Conservation (phyloP, 2,888 invertebrate genomes). For the Lydus trimaculatus region DNA sequence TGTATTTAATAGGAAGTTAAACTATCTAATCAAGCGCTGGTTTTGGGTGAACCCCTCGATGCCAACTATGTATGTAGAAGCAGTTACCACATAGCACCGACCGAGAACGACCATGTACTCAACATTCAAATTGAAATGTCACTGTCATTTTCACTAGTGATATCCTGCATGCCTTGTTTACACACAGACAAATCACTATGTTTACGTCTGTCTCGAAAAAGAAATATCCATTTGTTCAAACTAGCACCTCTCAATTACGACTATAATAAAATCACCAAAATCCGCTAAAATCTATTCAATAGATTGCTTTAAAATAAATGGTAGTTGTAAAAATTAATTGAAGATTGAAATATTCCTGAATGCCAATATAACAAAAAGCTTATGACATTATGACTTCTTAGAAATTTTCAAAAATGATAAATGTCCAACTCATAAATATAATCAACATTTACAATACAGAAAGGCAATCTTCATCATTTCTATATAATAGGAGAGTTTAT, state of each 20-base stretch:
- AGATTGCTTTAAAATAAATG: background rate
- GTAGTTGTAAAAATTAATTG: background rate
- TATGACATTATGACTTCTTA: background rate
- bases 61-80: constrained; percentile 36
- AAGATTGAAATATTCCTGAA: background rate
- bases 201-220: constrained; percentile 48
- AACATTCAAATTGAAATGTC: constrained; percentile 59
- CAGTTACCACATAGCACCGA: constrained; percentile 47
- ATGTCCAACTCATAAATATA: background rate
- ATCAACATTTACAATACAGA: background rate
- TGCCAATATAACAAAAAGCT: background rate
- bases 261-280: background rate
- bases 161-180: constrained; percentile 40
- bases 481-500: no score
- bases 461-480: constrained; percentile 6
- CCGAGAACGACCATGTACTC: constrained; percentile 47
- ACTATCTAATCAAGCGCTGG: constrained; percentile 40
- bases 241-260: background rate
- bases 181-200: constrained; percentile 49
- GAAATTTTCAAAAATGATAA: constrained; percentile 3
- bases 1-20: constrained; percentile 39
- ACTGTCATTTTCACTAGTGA: constrained; percentile 57
- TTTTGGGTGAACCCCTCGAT: constrained; percentile 40
- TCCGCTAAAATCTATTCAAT: background rate
- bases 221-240: constrained; percentile 15